These are phyloP conservation scores for Perdita meconis DNA, from an alignment of 2,888 invertebrate species.

Conservation along the genomic window DNA sequence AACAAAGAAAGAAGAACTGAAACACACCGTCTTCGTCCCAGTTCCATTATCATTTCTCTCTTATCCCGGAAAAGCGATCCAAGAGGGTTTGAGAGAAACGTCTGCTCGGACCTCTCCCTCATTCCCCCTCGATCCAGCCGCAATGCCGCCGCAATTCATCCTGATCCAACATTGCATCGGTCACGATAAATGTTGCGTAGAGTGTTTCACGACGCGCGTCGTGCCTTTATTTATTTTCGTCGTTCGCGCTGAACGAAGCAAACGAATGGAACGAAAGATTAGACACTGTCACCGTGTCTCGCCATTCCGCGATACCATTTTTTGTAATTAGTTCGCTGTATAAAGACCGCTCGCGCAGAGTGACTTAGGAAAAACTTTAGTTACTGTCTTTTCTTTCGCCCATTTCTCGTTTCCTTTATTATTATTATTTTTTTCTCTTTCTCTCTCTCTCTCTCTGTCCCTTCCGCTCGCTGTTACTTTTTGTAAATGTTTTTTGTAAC, in stretches of 20 bases:
- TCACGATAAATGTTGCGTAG: conserved; percentile 69
- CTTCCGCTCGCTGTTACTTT: conserved; percentile 38
- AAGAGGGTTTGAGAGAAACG: conserved; percentile 34
- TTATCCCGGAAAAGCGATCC: conserved; percentile 9
- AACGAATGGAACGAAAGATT: conserved; percentile 21
- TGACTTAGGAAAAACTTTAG: conserved; percentile 65
- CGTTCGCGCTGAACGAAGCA: conserved; percentile 43
- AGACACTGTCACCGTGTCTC: conserved; percentile 16
- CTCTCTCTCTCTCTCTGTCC: conserved; percentile 8
- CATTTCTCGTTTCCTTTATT: conserved; percentile 14
- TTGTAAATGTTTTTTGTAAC: conserved; percentile 63
- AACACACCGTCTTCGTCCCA: conserved; percentile 20
- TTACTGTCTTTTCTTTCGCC: conserved; percentile 35
- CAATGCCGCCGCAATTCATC: conserved; percentile 12
- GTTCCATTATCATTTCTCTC: conserved; percentile 34
- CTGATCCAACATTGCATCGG: conserved; percentile 61
- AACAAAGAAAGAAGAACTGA: conserved; percentile 22
- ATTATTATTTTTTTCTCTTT: not conserved
- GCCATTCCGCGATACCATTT: conserved; percentile 17
- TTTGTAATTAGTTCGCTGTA: conserved; percentile 33
- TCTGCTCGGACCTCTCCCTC: conserved; percentile 22
- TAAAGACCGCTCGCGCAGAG: conserved; percentile 61
- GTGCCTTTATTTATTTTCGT: conserved; percentile 61
- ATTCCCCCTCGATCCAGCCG: conserved; percentile 42
- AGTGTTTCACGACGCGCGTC: conserved; percentile 62